A percentile compares a stretch with the other conserved stretches of the same genome.
Evolutionary conservation across 2,797 vertebrate genomes (phyloP).

Genomic region (Channallabes apus): DNA sequence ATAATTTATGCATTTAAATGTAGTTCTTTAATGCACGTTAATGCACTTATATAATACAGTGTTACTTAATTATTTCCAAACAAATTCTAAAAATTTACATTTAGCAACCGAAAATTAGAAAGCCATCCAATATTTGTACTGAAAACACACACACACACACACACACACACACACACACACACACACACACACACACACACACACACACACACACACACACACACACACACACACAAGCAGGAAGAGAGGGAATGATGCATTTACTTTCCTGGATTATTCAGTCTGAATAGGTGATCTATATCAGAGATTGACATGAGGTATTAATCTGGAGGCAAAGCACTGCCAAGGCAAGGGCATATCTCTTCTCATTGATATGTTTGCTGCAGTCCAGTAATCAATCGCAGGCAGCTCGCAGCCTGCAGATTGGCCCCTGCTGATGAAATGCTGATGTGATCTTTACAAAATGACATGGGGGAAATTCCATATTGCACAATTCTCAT

Average conservation of each 20-base stretch:
- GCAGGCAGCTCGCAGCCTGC: conserved; percentile 48
- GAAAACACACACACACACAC: too few relatives aligned
- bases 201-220: not conserved
- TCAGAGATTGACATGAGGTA: conserved; percentile 55
- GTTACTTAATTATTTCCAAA: not conserved
- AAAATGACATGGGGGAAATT: conserved; percentile 48
- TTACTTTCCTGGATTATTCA: conserved; percentile 53
- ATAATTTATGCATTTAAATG: not conserved
- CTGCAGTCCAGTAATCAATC: conserved; percentile 59
- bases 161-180: too few relatives aligned
- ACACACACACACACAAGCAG: not conserved
- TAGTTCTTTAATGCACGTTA: not conserved
- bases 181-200: too few relatives aligned
- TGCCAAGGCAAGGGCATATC: conserved; percentile 57
- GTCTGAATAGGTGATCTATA: conserved; percentile 60
- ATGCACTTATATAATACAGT: too few relatives aligned
- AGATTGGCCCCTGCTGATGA: conserved; percentile 49
- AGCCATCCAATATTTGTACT: too few relatives aligned
- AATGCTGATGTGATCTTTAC: conserved; percentile 55
- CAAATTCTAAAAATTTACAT: not conserved
- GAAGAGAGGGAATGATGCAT: conserved; percentile 42
- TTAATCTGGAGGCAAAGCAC: conserved; percentile 56
- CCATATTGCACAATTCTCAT: conserved; percentile 27
- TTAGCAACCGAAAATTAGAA: too few relatives aligned
- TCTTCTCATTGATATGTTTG: conserved; percentile 63